Conservation (phyloP, 2,888 invertebrate species). For the Platycnemis pennipes region DNA sequence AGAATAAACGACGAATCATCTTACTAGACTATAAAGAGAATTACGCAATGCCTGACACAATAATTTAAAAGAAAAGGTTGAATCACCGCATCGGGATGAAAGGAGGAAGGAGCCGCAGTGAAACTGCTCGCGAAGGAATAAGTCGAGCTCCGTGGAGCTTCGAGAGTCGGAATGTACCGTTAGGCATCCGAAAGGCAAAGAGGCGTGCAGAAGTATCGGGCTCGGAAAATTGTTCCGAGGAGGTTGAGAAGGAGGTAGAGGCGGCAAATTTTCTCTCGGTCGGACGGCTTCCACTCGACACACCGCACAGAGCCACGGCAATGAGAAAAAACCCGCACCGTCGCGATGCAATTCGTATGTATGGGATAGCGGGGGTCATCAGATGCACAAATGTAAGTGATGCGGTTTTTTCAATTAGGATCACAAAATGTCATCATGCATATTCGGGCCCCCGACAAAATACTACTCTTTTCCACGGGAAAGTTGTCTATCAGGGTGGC, state of each 20-base stretch:
- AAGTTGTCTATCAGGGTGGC: too few species aligned
- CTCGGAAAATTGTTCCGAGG: neutral
- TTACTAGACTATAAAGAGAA: neutral
- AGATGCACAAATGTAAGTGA: too few species aligned
- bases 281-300: neutral
- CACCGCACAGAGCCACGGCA: neutral
- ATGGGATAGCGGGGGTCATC: too few species aligned
- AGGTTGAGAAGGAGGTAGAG: neutral
- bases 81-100: neutral
- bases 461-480: too few species aligned
- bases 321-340: neutral
- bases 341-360: too few species aligned
- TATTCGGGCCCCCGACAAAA: too few species aligned
- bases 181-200: neutral
- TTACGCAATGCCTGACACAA: neutral
- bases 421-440: too few species aligned
- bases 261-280: neutral
- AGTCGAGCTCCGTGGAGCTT: neutral
- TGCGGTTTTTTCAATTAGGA: too few species aligned
- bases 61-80: neutral
- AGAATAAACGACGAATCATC: neutral
- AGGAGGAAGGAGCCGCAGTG: neutral
- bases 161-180: neutral
- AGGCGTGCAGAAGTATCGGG: neutral
- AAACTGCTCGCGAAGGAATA: neutral